Evolutionary conservation across 2,113 vertebrate species (phyloP).

Genomic region (Etia nguti): DNA sequence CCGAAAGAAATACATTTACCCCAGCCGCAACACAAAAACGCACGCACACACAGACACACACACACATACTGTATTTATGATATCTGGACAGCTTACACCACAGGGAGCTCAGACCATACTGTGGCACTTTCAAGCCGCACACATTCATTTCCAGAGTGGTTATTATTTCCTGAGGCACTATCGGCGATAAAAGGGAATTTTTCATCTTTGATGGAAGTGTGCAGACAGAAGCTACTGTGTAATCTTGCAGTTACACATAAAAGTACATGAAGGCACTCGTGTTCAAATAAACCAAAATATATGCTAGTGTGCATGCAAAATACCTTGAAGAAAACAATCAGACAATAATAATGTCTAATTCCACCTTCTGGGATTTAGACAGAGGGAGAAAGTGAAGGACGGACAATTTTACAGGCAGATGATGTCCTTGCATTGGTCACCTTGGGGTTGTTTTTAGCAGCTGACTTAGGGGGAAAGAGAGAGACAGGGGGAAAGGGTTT

Average conservation of each 20-base stretch:
- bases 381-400: neutral
- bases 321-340: neutral
- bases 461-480: neutral
- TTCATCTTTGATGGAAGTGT: neutral
- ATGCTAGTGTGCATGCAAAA: neutral
- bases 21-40: neutral
- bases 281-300: neutral
- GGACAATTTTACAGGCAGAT: neutral
- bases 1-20: slow-evolving; percentile 19
- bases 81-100: slow-evolving; percentile 10
- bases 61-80: neutral
- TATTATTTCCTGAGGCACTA: slow-evolving; percentile 27
- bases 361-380: neutral
- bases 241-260: neutral
- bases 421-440: slow-evolving; percentile 27
- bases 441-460: slow-evolving; percentile 23
- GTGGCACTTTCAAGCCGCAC: neutral
- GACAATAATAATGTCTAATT: neutral
- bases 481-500: slow-evolving; percentile 7
- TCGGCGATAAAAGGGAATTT: neutral
- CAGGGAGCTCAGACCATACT: neutral
- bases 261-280: neutral
- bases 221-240: neutral
- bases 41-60: neutral
- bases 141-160: slow-evolving; percentile 13